A percentile compares a stretch with the other conserved stretches of the same genome.
phyloP scores from a whole-genome alignment of 2,113 vertebrate species.

The Casuarius casuarius region DNA sequence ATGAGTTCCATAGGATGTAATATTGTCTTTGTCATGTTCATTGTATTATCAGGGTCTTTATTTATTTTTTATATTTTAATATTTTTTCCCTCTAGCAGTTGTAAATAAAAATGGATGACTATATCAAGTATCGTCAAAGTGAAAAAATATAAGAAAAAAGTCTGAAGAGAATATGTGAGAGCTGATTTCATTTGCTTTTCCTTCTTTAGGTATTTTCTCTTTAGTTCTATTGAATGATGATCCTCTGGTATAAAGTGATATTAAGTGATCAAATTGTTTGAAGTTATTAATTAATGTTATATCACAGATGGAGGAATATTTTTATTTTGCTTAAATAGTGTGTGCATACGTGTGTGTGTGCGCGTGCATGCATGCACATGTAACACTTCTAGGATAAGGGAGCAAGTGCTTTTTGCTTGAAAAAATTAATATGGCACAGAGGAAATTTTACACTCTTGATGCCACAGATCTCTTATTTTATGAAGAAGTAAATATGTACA shows the following conservation, averaged over 20 bases:
- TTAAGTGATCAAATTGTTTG: not conserved
- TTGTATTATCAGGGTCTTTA: not conserved
- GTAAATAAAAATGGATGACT: not conserved
- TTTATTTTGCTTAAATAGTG: not conserved
- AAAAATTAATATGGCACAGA: not conserved
- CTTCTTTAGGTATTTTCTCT: not conserved
- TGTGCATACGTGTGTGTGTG: not conserved
- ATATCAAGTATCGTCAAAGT: not conserved
- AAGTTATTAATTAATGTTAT: not conserved
- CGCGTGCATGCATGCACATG: not conserved
- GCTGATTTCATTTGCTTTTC: not conserved
- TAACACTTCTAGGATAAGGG: not conserved
- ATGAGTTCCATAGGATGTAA: not conserved
- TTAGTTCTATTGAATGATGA: not conserved
- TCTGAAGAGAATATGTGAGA: not conserved
- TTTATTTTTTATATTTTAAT: not conserved
- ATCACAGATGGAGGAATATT: not conserved
- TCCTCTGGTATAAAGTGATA: not conserved
- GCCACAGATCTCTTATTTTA: not conserved
- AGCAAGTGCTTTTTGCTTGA: not conserved
- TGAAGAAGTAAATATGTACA: not conserved
- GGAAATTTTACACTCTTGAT: not conserved
- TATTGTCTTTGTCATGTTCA: not conserved
- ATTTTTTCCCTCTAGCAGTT: constrained; percentile 55
- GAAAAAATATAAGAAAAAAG: not conserved